These are phyloP conservation scores for Barypeithes pellucidus DNA, from an alignment of 2,888 invertebrate species.

Conservation along the genomic window DNA sequence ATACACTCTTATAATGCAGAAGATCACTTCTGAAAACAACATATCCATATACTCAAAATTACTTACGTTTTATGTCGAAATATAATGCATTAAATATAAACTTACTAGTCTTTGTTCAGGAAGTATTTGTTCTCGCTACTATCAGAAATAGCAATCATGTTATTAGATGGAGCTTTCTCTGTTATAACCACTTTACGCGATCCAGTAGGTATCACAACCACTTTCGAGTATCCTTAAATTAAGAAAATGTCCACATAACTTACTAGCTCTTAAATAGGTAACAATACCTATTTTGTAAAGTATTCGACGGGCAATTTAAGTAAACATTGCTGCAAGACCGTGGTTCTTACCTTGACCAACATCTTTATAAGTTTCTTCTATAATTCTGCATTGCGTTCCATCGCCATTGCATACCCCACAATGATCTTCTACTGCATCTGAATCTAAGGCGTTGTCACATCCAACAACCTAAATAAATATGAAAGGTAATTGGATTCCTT, in stretches of 20 bases:
- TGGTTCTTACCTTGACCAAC: constrained; percentile 36
- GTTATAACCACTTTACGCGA: constrained; percentile 76
- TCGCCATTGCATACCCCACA: constrained; percentile 82
- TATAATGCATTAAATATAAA: too few relatives aligned
- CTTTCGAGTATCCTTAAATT: constrained; percentile 73
- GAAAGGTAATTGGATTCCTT: too few relatives aligned
- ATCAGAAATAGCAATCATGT: constrained; percentile 75
- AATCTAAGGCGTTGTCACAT: constrained; percentile 79
- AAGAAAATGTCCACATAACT: background rate
- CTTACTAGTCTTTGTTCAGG: constrained; percentile 78
- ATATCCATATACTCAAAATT: too few relatives aligned
- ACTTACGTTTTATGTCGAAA: too few relatives aligned
- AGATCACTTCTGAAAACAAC: too few relatives aligned
- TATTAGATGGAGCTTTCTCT: constrained; percentile 73
- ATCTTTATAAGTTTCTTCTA: constrained; percentile 73
- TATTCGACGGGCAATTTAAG: background rate
- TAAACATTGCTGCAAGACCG: too few relatives aligned
- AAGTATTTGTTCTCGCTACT: constrained; percentile 72
- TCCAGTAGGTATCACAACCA: constrained; percentile 75
- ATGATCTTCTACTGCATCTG: constrained; percentile 77
- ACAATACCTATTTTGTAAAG: background rate
- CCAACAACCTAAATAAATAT: constrained; percentile 74
- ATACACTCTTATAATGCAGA: too few relatives aligned
- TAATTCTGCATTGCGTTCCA: constrained; percentile 77
- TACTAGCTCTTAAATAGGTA: background rate